A percentile compares a stretch with the other conserved stretches of the same genome.
phyloP scores from a whole-genome alignment of 1,140 invertebrate genomes.

The Cotesia glomerata region DNA sequence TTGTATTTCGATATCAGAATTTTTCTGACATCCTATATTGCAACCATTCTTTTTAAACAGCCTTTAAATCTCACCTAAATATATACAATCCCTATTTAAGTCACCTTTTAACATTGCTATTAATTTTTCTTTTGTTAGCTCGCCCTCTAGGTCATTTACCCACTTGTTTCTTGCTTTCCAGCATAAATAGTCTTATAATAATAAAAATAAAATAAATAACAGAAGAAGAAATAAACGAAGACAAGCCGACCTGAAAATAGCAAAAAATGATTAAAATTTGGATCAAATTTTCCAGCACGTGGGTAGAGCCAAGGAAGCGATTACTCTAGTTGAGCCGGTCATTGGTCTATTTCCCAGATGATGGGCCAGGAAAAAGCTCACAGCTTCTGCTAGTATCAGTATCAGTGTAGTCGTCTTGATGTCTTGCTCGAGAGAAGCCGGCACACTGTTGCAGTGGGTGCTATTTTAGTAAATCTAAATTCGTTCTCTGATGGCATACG shows the following conservation, averaged over 20 bases:
- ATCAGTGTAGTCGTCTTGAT: background rate
- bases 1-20: too few relatives aligned
- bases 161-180: too few relatives aligned
- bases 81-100: too few relatives aligned
- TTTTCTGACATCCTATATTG: too few relatives aligned
- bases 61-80: too few relatives aligned
- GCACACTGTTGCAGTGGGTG: constrained; percentile 17
- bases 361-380: background rate
- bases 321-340: background rate
- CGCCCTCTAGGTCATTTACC: too few relatives aligned
- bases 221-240: background rate
- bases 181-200: too few relatives aligned
- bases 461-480: constrained; percentile 60
- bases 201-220: background rate
- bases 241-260: background rate
- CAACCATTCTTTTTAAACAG: too few relatives aligned
- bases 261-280: background rate
- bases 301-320: constrained; percentile 1
- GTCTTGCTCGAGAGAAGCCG: background rate
- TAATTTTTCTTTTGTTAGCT: too few relatives aligned
- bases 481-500: constrained; percentile 57
- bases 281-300: constrained; percentile 19
- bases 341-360: constrained; percentile 11
- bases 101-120: too few relatives aligned
- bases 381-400: background rate